Base-by-base conservation (phyloP, 2,797 vertebrate genomes). In the Sciaenops ocellatus region DNA sequence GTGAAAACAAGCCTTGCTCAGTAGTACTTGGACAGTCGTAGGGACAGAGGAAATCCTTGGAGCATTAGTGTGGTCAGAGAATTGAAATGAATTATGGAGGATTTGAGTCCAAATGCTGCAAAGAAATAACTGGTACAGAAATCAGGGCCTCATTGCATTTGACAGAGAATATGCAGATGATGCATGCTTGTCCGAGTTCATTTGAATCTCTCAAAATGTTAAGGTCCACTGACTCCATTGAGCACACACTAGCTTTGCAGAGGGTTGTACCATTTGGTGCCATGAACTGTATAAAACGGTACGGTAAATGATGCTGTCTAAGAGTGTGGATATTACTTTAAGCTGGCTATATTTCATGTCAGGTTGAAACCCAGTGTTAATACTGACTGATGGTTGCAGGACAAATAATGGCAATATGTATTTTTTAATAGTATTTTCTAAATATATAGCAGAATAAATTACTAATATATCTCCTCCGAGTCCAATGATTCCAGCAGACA, bases 151-250 rank as follows among this genome's bases (percentile, higher is more conserved):
- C 57, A 42, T 60, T 42, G 11, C 54, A 20, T 62, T 66, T 76
- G 70, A 44, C 63, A 80, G 70, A 77, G 1, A 78, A 76, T 57
- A 85, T 81, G 75, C 38, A 79, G 82, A 83, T 74, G 60, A 73
- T 51, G 28, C 44, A 74, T 13, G 26, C 38, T 28, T 79, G 57
- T 85, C 72, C 22, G 47, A 28, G n/a, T 69, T 65, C 16, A 79
- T 79, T 69, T 12, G 17, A 55, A 61, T 73, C 62, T 67, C 24
- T 60, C 13, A 38, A 10, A 74, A 54, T 5, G 5, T 34, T 4
- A 62, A 52, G 30, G 24, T 47, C 24, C 28, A 66, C 22, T 78
- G 48, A 57, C 13, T 41, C 10, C 2, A 2, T 28, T 26, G 22
- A 71, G 2, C 50, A 67, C 7, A 44, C 16, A 50, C 44, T 20